A percentile compares a stretch with the other conserved stretches of the same genome.
phyloP scores from a whole-genome alignment of 2,888 invertebrate species.

The Meliscaeva auricollis region DNA sequence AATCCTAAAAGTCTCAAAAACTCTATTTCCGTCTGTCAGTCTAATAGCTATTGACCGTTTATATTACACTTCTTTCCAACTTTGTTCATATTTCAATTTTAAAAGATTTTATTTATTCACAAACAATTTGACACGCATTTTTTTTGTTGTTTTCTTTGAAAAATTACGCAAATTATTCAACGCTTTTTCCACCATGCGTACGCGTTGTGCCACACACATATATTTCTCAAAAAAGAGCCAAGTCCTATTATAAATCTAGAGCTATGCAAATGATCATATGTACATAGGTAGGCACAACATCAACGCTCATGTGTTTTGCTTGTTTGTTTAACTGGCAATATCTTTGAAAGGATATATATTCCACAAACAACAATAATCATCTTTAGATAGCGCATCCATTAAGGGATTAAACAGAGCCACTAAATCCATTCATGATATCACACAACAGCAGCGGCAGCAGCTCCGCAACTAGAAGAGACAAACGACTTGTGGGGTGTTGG shows the following conservation, averaged over 20 bases:
- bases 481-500: conserved; percentile 27
- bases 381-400: conserved; percentile 73
- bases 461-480: conserved; percentile 7
- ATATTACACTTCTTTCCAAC: too few relatives aligned
- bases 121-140: conserved; percentile 65
- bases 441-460: background rate
- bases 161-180: conserved; percentile 70
- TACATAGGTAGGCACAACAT: background rate
- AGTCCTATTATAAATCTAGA: background rate
- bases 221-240: background rate
- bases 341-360: conserved; percentile 72
- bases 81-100: background rate
- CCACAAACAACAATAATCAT: conserved; percentile 64
- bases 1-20: too few relatives aligned
- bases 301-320: background rate
- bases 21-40: too few relatives aligned
- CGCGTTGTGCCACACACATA: background rate
- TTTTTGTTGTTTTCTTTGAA: too few relatives aligned
- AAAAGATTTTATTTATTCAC: conserved; percentile 52
- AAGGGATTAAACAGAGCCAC: conserved; percentile 73
- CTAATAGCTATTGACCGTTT: too few relatives aligned
- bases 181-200: background rate
- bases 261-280: background rate
- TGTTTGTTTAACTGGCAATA: conserved; percentile 47
- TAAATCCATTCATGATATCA: conserved; percentile 67